phyloP scores from a whole-genome alignment of 2,113 vertebrate genomes.

The Scytalopus superciliaris region DNA sequence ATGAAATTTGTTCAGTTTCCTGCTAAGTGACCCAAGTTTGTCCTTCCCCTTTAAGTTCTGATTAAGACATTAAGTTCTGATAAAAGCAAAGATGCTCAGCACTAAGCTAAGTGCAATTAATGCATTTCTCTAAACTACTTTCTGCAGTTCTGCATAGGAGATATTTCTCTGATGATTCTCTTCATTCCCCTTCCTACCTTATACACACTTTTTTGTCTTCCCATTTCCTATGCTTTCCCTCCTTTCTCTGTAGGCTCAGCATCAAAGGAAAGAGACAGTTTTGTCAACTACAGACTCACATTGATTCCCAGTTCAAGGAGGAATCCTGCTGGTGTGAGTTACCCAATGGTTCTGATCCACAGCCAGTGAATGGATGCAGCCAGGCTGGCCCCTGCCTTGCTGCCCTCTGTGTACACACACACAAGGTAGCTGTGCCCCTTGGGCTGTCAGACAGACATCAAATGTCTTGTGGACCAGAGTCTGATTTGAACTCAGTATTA shows the following conservation, averaged over 20 bases:
- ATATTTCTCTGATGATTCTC: neutral
- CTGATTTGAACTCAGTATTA: neutral
- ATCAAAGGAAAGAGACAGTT: neutral
- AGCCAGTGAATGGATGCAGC: neutral
- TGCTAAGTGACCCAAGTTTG: neutral
- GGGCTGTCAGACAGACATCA: neutral
- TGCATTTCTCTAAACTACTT: neutral
- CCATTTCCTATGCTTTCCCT: neutral
- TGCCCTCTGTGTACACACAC: neutral
- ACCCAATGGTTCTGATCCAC: neutral
- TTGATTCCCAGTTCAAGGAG: too few relatives aligned
- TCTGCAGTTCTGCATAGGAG: neutral
- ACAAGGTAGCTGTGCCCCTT: neutral
- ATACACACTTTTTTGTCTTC: neutral
- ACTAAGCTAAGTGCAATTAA: neutral
- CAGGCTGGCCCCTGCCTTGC: neutral
- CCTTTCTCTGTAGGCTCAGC: accelerated
- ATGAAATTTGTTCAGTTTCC: neutral
- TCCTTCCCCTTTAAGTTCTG: neutral
- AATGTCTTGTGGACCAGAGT: neutral
- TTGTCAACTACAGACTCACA: neutral
- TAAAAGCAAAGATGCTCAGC: neutral
- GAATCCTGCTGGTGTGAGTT: neutral
- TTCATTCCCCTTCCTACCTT: neutral
- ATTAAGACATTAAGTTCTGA: neutral